Evolutionary conservation across 2,113 vertebrate genomes (phyloP).

Genomic region (Danio rerio): DNA sequence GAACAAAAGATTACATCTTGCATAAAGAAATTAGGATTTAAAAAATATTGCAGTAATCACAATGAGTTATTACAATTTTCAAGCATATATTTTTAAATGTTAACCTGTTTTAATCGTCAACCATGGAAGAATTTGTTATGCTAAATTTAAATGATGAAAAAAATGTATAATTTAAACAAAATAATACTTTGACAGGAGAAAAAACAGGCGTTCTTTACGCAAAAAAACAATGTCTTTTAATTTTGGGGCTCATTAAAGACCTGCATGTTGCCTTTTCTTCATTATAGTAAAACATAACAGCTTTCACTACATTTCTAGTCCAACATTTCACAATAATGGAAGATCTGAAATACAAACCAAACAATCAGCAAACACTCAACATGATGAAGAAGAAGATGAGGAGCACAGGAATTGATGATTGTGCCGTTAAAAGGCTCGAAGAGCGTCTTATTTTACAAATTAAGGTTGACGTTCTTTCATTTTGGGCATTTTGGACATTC

Average conservation of each 20-base stretch:
- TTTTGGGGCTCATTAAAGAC: too few relatives aligned
- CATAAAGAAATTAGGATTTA: background rate
- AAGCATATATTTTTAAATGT: too few relatives aligned
- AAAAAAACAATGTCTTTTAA: too few relatives aligned
- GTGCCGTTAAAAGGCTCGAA: background rate
- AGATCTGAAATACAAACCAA: background rate
- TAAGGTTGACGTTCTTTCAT: background rate
- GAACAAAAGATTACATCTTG: background rate
- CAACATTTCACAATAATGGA: slow-evolving; percentile 3
- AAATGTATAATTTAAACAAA: too few relatives aligned
- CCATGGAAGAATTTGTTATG: too few relatives aligned
- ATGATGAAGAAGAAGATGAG: background rate
- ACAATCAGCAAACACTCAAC: background rate
- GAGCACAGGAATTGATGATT: background rate
- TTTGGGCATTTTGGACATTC: background rate
- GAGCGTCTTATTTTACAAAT: background rate
- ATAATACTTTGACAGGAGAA: too few relatives aligned
- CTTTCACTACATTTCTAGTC: background rate
- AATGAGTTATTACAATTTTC: too few relatives aligned
- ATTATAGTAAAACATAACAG: background rate
- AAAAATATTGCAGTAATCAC: background rate
- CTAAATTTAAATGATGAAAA: too few relatives aligned
- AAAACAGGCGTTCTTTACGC: too few relatives aligned
- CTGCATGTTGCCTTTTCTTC: too few relatives aligned
- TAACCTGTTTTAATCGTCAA: too few relatives aligned